These are phyloP conservation scores for Telenomus remus DNA, from an alignment of 1,140 invertebrate genomes.

Conservation along the genomic window DNA sequence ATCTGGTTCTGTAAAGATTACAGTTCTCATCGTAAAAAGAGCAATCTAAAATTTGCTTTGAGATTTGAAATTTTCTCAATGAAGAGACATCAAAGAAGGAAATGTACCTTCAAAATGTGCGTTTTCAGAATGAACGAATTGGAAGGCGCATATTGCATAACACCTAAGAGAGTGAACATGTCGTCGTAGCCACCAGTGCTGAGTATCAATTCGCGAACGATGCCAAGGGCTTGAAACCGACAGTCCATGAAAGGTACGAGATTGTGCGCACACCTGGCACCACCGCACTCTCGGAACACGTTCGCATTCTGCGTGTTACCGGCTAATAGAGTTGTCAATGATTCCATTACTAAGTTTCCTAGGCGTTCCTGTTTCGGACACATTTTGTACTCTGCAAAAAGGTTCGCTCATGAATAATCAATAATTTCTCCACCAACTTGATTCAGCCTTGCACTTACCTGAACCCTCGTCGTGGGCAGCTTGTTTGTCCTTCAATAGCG, in stretches of 20 bases:
- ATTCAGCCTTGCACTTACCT: slow-evolving; percentile 56
- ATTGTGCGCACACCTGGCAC: slow-evolving; percentile 92
- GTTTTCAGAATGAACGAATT: slow-evolving; percentile 89
- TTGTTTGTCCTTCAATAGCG: slow-evolving; percentile 84
- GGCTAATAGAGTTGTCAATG: slow-evolving; percentile 86
- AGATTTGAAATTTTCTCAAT: too few species aligned
- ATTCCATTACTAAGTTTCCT: slow-evolving; percentile 90
- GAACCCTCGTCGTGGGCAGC: slow-evolving; percentile 70
- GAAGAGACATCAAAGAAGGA: too few species aligned
- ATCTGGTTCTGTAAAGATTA: too few species aligned
- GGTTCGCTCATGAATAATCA: not conserved
- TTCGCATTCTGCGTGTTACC: slow-evolving; percentile 91
- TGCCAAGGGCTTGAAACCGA: slow-evolving; percentile 85
- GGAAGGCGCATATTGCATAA: slow-evolving; percentile 91
- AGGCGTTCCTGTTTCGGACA: slow-evolving; percentile 84
- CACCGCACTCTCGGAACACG: slow-evolving; percentile 94
- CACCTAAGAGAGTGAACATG: slow-evolving; percentile 92
- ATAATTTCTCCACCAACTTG: not conserved
- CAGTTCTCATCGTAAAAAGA: too few species aligned
- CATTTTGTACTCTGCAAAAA: slow-evolving; percentile 74
- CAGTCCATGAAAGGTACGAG: slow-evolving; percentile 91
- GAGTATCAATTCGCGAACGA: slow-evolving; percentile 90
- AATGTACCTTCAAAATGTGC: slow-evolving; percentile 88
- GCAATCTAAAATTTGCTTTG: too few species aligned
- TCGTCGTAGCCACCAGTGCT: slow-evolving; percentile 95